phyloP scores from a whole-genome alignment of 2,888 invertebrate genomes.

The Iselma pallidipennis region DNA sequence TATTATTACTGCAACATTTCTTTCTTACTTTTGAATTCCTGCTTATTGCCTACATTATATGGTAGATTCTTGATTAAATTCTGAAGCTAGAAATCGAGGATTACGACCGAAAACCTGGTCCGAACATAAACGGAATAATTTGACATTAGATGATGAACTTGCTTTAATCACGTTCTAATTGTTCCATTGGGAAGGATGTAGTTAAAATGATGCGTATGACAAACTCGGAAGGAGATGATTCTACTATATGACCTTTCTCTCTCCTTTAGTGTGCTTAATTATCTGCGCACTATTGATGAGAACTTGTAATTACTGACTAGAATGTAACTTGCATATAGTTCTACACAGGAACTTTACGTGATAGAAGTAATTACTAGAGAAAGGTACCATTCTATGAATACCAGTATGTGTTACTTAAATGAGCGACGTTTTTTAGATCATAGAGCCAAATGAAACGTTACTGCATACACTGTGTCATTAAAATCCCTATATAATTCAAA shows the following conservation, averaged over 20 bases:
- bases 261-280: conserved; percentile 18
- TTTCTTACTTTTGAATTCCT: too few species aligned
- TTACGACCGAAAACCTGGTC: too few species aligned
- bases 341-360: conserved; percentile 16
- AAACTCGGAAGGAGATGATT: conserved; percentile 17
- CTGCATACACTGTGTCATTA: too few species aligned
- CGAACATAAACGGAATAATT: not conserved
- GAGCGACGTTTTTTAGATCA: too few species aligned
- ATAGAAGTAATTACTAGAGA: conserved; percentile 10
- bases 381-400: too few species aligned
- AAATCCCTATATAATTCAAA: too few species aligned
- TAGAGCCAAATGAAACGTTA: too few species aligned
- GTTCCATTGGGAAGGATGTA: conserved; percentile 11
- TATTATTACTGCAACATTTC: too few species aligned
- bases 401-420: not conserved
- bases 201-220: conserved; percentile 15
- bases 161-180: conserved; percentile 17
- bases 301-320: conserved; percentile 20
- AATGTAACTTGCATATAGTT: conserved; percentile 20
- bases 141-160: conserved; percentile 13
- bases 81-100: too few species aligned
- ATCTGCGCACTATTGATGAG: conserved; percentile 22
- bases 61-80: too few species aligned
- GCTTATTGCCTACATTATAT: too few species aligned
- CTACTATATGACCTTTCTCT: conserved; percentile 16